phyloP scores from a whole-genome alignment of 1,140 invertebrate species.

The Pseudachorutes palmiensis region DNA sequence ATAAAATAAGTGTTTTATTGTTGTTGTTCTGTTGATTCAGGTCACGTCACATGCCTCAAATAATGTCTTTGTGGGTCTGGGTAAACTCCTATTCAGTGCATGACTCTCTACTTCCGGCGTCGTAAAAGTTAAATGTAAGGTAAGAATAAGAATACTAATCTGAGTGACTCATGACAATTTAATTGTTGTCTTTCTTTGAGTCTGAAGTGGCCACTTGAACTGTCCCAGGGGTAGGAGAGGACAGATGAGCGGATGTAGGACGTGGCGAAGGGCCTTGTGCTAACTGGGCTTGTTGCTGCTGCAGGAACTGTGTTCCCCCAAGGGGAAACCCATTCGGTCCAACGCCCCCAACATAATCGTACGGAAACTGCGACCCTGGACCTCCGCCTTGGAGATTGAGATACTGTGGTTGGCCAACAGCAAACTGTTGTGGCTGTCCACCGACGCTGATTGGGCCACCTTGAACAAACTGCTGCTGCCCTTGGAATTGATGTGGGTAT shows the following conservation, averaged over 20 bases:
- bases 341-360: neutral
- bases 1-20: neutral
- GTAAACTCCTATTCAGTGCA: neutral
- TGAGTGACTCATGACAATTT: neutral
- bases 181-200: neutral
- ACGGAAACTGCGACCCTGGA: neutral
- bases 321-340: neutral
- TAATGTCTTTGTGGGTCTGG: neutral
- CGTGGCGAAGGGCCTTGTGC: neutral
- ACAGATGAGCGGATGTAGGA: neutral
- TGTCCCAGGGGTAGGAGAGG: neutral
- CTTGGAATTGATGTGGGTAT: neutral
- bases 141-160: neutral
- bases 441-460: neutral
- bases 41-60: neutral
- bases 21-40: too few relatives aligned
- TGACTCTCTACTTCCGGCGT: slow-evolving; percentile 2
- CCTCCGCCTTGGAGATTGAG: neutral
- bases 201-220: neutral
- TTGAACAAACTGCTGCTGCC: neutral
- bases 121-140: neutral
- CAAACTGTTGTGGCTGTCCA: neutral
- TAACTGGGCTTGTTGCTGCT: neutral
- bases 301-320: neutral
- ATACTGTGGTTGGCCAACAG: neutral